Base-by-base conservation (phyloP, 2,888 invertebrate species). In the Margaritifera margaritifera region DNA sequence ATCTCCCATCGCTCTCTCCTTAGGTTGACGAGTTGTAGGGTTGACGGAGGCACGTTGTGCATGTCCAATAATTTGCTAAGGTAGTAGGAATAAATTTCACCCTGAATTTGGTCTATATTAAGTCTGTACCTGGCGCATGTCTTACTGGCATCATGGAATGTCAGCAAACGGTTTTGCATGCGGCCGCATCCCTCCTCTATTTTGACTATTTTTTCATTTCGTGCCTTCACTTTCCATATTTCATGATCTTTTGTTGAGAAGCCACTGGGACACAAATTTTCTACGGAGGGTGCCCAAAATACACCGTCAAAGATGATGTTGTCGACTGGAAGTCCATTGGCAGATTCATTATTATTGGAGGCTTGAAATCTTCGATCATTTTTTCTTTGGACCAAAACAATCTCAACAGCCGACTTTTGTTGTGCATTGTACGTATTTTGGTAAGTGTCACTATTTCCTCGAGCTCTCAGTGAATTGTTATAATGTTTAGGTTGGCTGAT, bases 51-150 rank as follows among this genome's bases (percentile, higher is more conserved):
- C 87, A 96, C 95, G 0, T 93, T 83, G 59, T 74, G 92, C 67
- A 96, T 90, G 79, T 93, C 93, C 22, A 96, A 89, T 52, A 95
- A 84, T 77, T 93, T 93, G 1, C 94, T 94, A 15, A 96, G 92
- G 86, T 95, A 95, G 86, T 94, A 96, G 84, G 95, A 95, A 88
- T 95, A 96, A 1, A 96, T 92, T 89, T 96, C 96, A 19, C 96
- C 96, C 90, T 96, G 96, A 69, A 96, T 95, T 90, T 96, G 96
- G 86, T 96, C 96, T 62, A 94, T 94, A 87, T 96, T 96, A 81
- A 95, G 94, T 67, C 96, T 92, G 86, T 96, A 96, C 58, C 96
- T 92, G 0, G 94, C 95, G 86, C 96, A 96, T 20, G 95, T 95
- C 84, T 93, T 92, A 0, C 93, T 91, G 0, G 95, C 95, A 88